These are phyloP conservation scores for Circaetus gallicus DNA, from an alignment of 2,113 vertebrate species.

Conservation along the genomic window DNA sequence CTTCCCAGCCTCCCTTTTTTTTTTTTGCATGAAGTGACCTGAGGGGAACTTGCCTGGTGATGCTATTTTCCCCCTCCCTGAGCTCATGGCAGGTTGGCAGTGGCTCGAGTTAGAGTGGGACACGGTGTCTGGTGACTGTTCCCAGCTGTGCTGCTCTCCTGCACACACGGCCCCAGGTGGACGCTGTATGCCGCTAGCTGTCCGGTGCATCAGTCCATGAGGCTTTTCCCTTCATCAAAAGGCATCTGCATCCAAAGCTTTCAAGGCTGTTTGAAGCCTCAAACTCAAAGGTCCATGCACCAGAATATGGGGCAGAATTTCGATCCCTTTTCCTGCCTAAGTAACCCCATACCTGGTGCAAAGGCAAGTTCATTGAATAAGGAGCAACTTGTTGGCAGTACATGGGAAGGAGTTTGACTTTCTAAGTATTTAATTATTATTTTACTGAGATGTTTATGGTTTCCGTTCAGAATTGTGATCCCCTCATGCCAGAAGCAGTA, in stretches of 20 bases:
- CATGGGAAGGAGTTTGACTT: not conserved
- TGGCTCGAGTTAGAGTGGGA: not conserved
- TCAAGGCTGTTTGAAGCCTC: not conserved
- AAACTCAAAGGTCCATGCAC: not conserved
- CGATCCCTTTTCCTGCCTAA: accelerated
- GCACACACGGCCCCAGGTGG: accelerated
- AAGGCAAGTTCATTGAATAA: not conserved
- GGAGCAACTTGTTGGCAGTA: not conserved
- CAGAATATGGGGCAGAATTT: not conserved
- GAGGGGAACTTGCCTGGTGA: constrained; percentile 10
- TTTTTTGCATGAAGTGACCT: not conserved
- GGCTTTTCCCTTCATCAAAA: not conserved
- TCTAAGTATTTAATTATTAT: not conserved
- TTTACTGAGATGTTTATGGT: not conserved
- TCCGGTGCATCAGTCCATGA: not conserved
- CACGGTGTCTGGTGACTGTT: accelerated
- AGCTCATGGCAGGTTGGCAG: not conserved
- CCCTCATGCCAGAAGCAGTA: not conserved
- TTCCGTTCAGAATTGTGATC: not conserved
- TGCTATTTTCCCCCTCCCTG: not conserved
- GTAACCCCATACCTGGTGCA: not conserved
- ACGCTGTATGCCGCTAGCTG: not conserved
- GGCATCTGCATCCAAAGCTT: not conserved
- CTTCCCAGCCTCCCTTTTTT: not conserved
- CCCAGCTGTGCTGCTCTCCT: not conserved